Evolutionary conservation across 1,140 invertebrate species (phyloP), one percentile per base, ranked within the genome.

Genomic region (Pseudomyrmex flavicornis): DNA sequence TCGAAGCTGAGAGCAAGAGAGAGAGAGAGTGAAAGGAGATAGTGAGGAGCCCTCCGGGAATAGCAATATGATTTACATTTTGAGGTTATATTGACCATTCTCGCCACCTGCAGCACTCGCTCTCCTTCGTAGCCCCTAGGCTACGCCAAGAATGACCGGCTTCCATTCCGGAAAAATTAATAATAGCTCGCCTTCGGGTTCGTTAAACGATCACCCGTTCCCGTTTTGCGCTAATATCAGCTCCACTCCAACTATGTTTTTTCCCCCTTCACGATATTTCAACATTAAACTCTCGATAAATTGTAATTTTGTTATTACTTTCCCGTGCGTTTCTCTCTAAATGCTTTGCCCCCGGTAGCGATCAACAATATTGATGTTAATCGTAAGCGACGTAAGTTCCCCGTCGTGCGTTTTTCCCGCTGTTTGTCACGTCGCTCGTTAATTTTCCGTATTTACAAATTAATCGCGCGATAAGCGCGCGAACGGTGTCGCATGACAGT

Each of bases 1-100:
- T 48, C 63, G 72, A 52, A 61, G 74, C 22, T 72, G 63, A 74
- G 73, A 75, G 54, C 17, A 12, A n/a, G 54, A 48, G 77, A 63
- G 75, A 84, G 48, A 72, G 58, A 83, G 84, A 84, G 84, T 65
- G 75, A 88, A 76, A 85, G 65, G 59, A 72, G 59, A 84, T 82
- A 84, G 84, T 66, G 75, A 88, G 79, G 84, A 62, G 85, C 85
- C 86, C 82, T 89, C 84, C 66, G 84, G 89, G 90, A 90, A 91
- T 85, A 90, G 92, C 92, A 94, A 94, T 94, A 93, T 93, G 93
- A 94, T 94, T 94, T 94, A 94, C 94, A 94, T 94, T 94, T 94
- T 94, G 91, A 84, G 90, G 91, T 91, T 92, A 94, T 94, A 94
- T 94, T 93, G 94, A 94, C 93, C 93, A 94, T 94, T 94, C 93